phyloP scores from a whole-genome alignment of 2,113 vertebrate species.

The Myiopsitta monachus region DNA sequence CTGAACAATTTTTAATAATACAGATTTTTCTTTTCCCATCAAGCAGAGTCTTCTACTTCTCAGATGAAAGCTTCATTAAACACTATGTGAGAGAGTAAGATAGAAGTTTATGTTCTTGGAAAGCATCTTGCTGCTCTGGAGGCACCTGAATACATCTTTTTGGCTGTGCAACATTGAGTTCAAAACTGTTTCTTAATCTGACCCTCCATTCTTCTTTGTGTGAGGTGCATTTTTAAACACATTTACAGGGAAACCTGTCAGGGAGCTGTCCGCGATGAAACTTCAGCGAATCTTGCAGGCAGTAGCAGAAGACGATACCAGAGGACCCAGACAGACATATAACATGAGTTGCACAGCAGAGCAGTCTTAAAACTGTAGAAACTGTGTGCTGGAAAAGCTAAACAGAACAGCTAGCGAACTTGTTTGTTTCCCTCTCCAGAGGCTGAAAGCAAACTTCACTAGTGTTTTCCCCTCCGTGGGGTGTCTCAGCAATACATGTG shows the following conservation, averaged over 20 bases:
- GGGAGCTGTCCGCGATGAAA: neutral
- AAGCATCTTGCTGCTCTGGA: neutral
- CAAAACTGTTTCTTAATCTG: neutral
- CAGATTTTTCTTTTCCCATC: neutral
- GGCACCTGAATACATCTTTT: neutral
- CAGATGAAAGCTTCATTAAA: neutral
- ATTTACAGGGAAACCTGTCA: neutral
- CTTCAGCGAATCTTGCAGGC: neutral
- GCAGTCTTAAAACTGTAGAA: neutral
- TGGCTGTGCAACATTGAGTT: neutral
- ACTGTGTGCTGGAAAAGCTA: constrained; percentile 32
- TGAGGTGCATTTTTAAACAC: neutral
- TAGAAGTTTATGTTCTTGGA: neutral
- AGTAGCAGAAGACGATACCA: neutral
- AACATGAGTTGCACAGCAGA: neutral
- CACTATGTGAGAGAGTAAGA: neutral
- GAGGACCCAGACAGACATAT: neutral
- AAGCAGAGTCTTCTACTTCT: neutral
- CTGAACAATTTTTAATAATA: neutral
- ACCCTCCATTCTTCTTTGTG: neutral
- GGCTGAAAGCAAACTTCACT: constrained; percentile 25
- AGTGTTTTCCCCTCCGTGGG: constrained; percentile 16
- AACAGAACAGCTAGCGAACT: neutral
- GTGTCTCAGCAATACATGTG: constrained; percentile 32
- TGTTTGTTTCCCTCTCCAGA: constrained; percentile 56